A percentile compares a stretch with the other conserved stretches of the same genome.
Evolutionary conservation across 2,797 vertebrate species (phyloP).

Genomic region (Morus bassanus): DNA sequence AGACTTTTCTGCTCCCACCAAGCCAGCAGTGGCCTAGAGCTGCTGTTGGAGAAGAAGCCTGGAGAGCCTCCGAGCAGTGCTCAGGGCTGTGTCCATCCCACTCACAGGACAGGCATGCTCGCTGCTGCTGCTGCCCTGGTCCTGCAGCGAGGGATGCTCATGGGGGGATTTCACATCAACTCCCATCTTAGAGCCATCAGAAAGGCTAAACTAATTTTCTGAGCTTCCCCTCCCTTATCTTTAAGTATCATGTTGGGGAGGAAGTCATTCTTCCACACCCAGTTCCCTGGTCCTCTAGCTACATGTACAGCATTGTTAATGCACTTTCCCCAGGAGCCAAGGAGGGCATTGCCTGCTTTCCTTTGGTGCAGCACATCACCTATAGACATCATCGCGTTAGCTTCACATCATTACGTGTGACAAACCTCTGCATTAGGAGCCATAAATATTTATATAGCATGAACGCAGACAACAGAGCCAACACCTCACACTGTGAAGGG

Average conservation of each 20-base stretch:
- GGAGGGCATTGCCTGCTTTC: not conserved
- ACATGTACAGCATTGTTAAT: not conserved
- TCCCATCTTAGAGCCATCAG: not conserved
- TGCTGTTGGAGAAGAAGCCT: not conserved
- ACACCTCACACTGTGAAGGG: not conserved
- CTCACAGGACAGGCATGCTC: rapidly evolving
- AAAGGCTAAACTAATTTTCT: not conserved
- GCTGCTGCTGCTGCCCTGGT: not conserved
- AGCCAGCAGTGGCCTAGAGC: not conserved
- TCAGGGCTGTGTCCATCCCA: rapidly evolving
- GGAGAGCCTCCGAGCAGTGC: rapidly evolving
- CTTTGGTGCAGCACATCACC: not conserved
- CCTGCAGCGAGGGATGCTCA: not conserved
- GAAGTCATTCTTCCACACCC: not conserved
- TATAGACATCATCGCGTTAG: not conserved
- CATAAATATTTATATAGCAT: slow-evolving; percentile 44
- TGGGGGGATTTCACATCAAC: not conserved
- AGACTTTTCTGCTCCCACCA: not conserved
- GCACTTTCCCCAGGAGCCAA: not conserved
- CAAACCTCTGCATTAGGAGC: slow-evolving; percentile 1
- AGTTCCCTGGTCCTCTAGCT: not conserved
- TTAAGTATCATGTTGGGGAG: not conserved
- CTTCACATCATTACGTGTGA: not conserved
- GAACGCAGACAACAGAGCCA: not conserved
- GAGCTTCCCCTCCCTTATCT: not conserved